Evolutionary conservation across 2,113 vertebrate genomes (phyloP).

Genomic region (Capricornis sumatraensis): DNA sequence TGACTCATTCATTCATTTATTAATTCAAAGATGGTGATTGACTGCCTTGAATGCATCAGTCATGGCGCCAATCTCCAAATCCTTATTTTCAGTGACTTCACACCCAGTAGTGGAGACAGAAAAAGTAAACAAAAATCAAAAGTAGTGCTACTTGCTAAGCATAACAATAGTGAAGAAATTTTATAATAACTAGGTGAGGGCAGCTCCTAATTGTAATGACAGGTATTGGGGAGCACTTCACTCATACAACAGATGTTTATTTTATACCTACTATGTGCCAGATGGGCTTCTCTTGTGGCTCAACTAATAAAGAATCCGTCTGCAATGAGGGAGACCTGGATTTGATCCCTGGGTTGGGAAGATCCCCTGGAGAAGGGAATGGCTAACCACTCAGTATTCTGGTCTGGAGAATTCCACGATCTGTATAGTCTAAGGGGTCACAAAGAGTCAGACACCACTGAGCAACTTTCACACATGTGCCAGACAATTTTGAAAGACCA

Average conservation of each 20-base stretch:
- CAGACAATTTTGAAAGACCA: neutral
- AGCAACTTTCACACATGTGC: neutral
- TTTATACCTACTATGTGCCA: neutral
- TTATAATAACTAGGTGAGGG: neutral
- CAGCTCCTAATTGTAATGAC: neutral
- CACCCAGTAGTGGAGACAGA: neutral
- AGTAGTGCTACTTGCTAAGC: neutral
- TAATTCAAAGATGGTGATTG: neutral
- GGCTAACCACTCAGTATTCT: neutral
- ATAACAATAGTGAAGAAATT: neutral
- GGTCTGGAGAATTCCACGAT: neutral
- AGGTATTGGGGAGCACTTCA: neutral
- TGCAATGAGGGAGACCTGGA: neutral
- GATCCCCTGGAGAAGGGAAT: neutral
- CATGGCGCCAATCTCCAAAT: neutral
- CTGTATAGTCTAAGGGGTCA: neutral
- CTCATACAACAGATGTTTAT: neutral
- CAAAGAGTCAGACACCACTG: neutral
- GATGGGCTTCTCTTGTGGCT: neutral
- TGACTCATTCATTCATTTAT: neutral
- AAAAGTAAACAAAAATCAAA: neutral
- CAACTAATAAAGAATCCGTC: neutral
- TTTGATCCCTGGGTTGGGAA: neutral
- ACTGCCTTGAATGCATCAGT: neutral
- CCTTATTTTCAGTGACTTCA: neutral